phyloP scores from a whole-genome alignment of 2,113 vertebrate species.

The Pseudolaguvia tuberculata region DNA sequence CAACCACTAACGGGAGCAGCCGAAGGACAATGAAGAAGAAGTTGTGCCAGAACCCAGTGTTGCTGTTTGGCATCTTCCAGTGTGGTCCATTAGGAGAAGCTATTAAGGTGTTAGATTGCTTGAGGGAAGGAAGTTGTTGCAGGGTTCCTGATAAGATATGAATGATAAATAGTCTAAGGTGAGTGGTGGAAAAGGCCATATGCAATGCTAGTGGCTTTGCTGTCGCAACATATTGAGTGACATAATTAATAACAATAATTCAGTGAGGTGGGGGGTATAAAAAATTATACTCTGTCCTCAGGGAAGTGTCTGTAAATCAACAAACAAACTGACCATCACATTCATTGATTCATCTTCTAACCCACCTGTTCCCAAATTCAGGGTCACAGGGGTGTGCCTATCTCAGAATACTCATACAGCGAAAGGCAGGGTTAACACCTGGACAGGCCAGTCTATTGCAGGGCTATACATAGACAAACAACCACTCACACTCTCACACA shows the following conservation, averaged over 20 bases:
- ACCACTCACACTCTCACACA: too few relatives aligned
- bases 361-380: too few relatives aligned
- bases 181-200: background rate
- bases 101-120: background rate
- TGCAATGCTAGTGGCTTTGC: constrained; percentile 7
- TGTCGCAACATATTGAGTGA: constrained; percentile 2
- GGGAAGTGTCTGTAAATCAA: background rate
- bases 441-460: too few relatives aligned
- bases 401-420: too few relatives aligned
- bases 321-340: background rate
- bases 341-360: too few relatives aligned
- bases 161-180: background rate
- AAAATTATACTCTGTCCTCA: background rate
- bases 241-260: background rate
- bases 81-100: background rate
- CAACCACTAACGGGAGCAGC: too few relatives aligned
- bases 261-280: background rate
- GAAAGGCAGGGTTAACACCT: too few relatives aligned
- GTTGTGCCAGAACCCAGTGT: too few relatives aligned
- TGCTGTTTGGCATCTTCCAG: background rate
- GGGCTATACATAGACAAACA: too few relatives aligned
- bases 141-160: constrained; percentile 3
- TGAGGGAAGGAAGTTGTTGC: background rate
- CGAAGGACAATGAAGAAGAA: too few relatives aligned
- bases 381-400: too few relatives aligned